These are phyloP conservation scores for Rhimphoctona megacephalus DNA, from an alignment of 2,888 invertebrate species.

Conservation along the genomic window DNA sequence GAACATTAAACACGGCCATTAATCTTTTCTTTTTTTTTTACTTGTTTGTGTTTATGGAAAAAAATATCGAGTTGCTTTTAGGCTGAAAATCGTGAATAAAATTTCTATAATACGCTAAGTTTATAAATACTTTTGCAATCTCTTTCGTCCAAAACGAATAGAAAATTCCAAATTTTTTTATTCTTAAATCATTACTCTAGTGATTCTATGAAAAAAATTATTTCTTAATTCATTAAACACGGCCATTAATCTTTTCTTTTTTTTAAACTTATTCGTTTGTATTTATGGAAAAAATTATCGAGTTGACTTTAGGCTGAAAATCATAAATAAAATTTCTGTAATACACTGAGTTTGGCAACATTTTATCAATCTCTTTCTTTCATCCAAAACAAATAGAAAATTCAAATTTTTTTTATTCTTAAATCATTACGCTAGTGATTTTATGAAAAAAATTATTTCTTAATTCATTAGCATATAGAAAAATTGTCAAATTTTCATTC, in stretches of 20 bases:
- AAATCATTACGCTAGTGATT: not conserved
- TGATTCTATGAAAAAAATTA: not conserved
- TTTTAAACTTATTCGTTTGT: not conserved
- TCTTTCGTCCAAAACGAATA: no score
- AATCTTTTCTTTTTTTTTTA: not conserved
- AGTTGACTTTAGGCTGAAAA: not conserved
- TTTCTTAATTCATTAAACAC: slow-evolving; percentile 6
- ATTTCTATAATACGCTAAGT: no score
- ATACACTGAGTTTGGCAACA: no score
- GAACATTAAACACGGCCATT: slow-evolving; percentile 35
- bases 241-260: not conserved
- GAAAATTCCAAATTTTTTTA: no score
- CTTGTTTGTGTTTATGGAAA: not conserved
- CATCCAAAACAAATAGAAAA: no score
- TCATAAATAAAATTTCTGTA: not conserved
- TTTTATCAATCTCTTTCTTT: no score
- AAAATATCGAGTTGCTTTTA: not conserved
- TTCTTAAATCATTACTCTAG: no score
- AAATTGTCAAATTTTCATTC: not conserved
- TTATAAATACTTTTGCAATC: no score
- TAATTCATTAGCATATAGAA: not conserved
- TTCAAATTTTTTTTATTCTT: no score
- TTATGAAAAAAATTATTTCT: not conserved
- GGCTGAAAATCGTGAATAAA: not conserved
- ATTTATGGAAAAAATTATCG: not conserved